Percentiles rank a stretch among this genome's conserved stretches.
These are phyloP conservation scores for Drosophila quadrilineata DNA, from an alignment of 1,140 invertebrate genomes.

Conservation along the genomic window DNA sequence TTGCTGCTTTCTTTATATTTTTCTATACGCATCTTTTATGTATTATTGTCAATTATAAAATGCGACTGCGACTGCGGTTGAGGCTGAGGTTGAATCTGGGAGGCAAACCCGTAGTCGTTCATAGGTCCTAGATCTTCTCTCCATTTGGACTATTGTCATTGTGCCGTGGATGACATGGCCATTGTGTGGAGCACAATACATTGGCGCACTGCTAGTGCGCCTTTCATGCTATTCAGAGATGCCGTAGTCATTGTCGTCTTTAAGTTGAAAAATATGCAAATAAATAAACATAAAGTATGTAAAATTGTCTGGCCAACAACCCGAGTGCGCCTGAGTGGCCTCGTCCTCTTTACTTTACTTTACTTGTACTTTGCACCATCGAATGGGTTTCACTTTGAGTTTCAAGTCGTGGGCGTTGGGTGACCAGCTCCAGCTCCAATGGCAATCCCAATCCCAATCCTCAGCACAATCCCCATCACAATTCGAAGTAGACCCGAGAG, in stretches of 20 bases:
- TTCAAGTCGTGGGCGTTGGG: no score
- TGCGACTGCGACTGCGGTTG: constrained; percentile 3
- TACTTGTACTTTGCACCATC: constrained; percentile 8
- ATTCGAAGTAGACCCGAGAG: constrained; percentile 66
- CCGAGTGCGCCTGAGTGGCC: constrained; percentile 47
- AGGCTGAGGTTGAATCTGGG: constrained; percentile 1
- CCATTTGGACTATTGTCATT: constrained; percentile 56
- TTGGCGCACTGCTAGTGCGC: constrained; percentile 34
- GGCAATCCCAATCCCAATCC: no score
- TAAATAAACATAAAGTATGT: constrained; percentile 77
- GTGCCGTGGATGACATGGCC: constrained; percentile 31
- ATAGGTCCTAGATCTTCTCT: no score
- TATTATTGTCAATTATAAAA: constrained; percentile 79
- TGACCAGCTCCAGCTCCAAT: no score
- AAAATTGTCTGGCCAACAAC: constrained; percentile 78
- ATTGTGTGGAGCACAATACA: constrained; percentile 39
- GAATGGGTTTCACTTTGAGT: no score
- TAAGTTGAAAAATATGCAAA: constrained; percentile 78
- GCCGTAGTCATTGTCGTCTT: constrained; percentile 67
- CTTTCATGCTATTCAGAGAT: constrained; percentile 33
- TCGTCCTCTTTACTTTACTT: constrained; percentile 32
- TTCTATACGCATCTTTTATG: constrained; percentile 66
- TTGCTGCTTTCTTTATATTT: constrained; percentile 62
- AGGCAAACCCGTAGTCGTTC: no score
- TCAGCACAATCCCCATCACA: no score